A percentile compares a stretch with the other conserved stretches of the same genome.
Conservation (phyloP, 2,888 invertebrate species). For the Parnassius mnemosyne region DNA sequence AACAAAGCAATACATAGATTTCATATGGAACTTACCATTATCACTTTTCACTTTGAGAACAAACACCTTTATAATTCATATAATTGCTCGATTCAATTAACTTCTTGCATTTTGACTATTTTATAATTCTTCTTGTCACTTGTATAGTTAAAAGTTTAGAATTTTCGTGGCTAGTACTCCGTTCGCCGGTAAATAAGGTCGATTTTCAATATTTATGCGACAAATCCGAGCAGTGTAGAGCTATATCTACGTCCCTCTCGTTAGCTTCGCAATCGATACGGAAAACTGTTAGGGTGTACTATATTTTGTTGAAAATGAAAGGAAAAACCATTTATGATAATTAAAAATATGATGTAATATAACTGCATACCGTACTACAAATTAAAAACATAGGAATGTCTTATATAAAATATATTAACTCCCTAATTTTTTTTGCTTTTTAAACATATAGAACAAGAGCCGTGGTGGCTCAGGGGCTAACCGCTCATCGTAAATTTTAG, state of each 20-base stretch:
- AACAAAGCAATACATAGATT: no score
- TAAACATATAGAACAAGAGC: no score
- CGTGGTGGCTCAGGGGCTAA: no score
- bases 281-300: slow-evolving; percentile 61
- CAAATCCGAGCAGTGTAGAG: slow-evolving; percentile 57
- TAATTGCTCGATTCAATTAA: background rate
- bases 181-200: slow-evolving; percentile 55
- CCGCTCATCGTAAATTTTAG: no score
- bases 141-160: slow-evolving; percentile 28
- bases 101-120: slow-evolving; percentile 2
- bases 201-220: slow-evolving; percentile 72
- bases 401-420: no score
- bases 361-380: no score
- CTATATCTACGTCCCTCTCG: slow-evolving; percentile 59
- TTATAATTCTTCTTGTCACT: slow-evolving; percentile 6
- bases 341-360: no score
- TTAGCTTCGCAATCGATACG: slow-evolving; percentile 66
- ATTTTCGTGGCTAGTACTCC: slow-evolving; percentile 39
- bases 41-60: slow-evolving; percentile 14
- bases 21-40: slow-evolving; percentile 26
- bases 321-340: no score
- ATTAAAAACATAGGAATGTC: no score
- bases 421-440: no score
- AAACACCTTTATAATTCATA: slow-evolving; percentile 22
- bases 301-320: background rate